Base-by-base conservation (phyloP, 2,797 vertebrate genomes). In the Bovichtus diacanthus region DNA sequence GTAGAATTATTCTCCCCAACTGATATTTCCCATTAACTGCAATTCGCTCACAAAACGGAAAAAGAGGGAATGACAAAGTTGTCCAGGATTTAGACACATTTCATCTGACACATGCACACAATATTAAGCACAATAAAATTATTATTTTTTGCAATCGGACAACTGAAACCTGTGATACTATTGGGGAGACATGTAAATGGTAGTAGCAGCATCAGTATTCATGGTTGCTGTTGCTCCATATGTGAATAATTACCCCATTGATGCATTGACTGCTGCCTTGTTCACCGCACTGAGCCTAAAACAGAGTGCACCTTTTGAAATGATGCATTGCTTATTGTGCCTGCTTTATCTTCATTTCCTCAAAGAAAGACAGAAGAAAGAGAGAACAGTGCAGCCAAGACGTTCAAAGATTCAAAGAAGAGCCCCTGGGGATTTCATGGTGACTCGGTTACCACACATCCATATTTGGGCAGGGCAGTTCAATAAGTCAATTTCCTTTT, bases 381-480 rank as follows among this genome's bases (percentile, higher is more conserved):
- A 55, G 16, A 61, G 60, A 66, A 38, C 1, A 19, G 19, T 44
- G 39, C 49, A 68, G 36, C 25, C 15, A 6, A 13, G 44, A 69
- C 21, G 9, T 29, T 74, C 12, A 55, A 38, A 60, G 9, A 60
- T 56, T 59, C 4, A 36, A 29, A 63, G 9, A 49, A 4, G 11
- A 66, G 13, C 53, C 38, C 27, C n/a, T 8, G 49, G 41, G 43
- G 53, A 58, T 68, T 58, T 27, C 8, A 49, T 41, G 15, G 41
- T 73, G 60, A 76, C 68, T 25, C n/a, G 54, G 59, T 74, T 61
- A 70, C 46, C 49, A 21, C 34, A 63, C 44, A 58, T 65, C 34
- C 44, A 70, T 74, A 71, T 82, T 60, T 74, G 76, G 62, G 62
- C 38, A 71, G 16, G 70, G 53, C 19, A n/a, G 11, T 36, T 62